Conservation (phyloP, 2,113 vertebrate species). For the Chionis minor region DNA sequence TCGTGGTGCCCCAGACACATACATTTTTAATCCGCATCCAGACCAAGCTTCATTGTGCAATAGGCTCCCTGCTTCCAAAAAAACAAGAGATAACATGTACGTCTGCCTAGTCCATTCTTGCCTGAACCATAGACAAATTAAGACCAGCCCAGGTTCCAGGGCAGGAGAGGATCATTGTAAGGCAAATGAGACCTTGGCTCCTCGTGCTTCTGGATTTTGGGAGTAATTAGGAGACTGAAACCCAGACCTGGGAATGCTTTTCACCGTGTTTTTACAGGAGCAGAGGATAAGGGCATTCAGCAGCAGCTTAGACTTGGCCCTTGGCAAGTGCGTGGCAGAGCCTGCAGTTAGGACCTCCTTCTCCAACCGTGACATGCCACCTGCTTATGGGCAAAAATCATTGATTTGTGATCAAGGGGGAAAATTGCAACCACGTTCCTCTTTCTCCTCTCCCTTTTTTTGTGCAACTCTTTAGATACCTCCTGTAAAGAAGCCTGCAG, state of each 20-base stretch:
- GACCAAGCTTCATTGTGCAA: conserved; percentile 64
- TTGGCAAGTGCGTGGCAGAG: background rate
- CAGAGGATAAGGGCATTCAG: background rate
- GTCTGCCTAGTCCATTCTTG: conserved; percentile 68
- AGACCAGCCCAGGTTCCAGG: conserved; percentile 73
- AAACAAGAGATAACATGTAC: conserved; percentile 75
- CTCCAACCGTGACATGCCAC: background rate
- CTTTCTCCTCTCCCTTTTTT: background rate
- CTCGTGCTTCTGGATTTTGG: background rate
- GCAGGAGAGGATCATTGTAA: conserved; percentile 66
- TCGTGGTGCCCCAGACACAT: conserved; percentile 28
- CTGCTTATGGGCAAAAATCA: background rate
- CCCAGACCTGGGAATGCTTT: conserved; percentile 24
- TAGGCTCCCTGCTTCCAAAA: conserved; percentile 35
- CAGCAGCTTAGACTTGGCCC: background rate
- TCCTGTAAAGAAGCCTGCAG: background rate
- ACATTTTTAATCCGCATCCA: conserved; percentile 52
- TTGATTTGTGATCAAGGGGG: background rate
- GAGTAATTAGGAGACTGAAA: conserved; percentile 32
- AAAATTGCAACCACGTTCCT: background rate
- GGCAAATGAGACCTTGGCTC: conserved; percentile 49
- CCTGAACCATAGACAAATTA: conserved; percentile 68
- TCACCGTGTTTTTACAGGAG: background rate
- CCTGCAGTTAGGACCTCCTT: background rate
- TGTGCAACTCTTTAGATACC: background rate